A percentile compares a stretch with the other conserved stretches of the same genome.
Conservation (phyloP, 2,888 invertebrate genomes). For the Tenthredo distinguenda region DNA sequence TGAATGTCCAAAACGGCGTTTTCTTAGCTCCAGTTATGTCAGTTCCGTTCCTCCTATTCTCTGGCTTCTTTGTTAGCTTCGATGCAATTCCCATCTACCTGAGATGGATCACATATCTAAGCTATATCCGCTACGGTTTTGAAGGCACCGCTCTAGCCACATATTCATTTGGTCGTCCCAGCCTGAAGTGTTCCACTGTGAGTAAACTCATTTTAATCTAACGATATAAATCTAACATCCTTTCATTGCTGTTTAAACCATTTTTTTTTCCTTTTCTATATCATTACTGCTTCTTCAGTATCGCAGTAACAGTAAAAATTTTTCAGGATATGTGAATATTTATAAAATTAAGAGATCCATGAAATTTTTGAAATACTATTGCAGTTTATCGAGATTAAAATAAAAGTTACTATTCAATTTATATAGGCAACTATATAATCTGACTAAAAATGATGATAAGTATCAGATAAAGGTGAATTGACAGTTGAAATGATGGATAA, state of each 20-base stretch:
- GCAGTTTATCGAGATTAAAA: neutral
- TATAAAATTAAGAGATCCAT: neutral
- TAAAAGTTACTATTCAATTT: neutral
- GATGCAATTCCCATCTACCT: conserved; percentile 97
- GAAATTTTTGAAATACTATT: neutral
- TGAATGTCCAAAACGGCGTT: conserved; percentile 96
- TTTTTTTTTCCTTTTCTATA: too few species aligned
- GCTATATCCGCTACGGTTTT: conserved; percentile 97
- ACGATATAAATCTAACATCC: neutral
- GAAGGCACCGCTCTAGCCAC: conserved; percentile 96
- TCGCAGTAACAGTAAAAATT: neutral
- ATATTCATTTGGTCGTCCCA: conserved; percentile 91
- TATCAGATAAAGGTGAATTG: neutral
- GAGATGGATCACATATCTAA: conserved; percentile 96
- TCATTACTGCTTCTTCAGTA: too few species aligned
- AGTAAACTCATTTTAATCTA: conserved; percentile 31
- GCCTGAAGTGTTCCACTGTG: conserved; percentile 89
- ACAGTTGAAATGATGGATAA: neutral
- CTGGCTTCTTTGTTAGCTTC: conserved; percentile 98
- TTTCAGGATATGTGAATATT: neutral
- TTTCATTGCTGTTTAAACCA: too few species aligned
- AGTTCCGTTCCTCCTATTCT: conserved; percentile 96
- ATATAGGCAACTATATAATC: neutral
- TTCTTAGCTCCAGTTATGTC: conserved; percentile 98
- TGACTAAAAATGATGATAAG: neutral